Base-by-base conservation (phyloP, 2,888 invertebrate species). In the Dryobotodes eremita region DNA sequence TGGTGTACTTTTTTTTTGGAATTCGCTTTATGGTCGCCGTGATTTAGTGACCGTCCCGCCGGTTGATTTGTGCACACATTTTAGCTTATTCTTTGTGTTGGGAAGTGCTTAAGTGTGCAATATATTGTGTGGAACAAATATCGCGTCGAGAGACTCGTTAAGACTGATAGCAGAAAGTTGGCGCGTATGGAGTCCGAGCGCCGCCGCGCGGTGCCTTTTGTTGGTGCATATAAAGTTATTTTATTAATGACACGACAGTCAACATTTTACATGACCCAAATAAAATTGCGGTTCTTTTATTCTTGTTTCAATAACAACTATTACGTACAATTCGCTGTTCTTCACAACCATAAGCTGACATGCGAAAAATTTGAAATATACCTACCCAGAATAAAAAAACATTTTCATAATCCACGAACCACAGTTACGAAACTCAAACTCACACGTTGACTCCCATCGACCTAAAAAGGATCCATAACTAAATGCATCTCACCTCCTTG, bases 61-160 rank as follows among this genome's bases (percentile, higher is more conserved):
- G 82, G 92, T 93, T 96, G 96, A 96, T 96, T 95, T 96, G 96
- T 95, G 93, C 91, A 90, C 92, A 90, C 92, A 93, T 94, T 93
- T 93, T 91, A 91, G 90, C 90, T 91, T 92, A 93, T 92, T 95
- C 95, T 95, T 95, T 95, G 95, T 95, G 92, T 92, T 91, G 89
- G 86, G 90, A 89, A 90, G 91, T 90, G 89, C 91, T 94, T 94
- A 93, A 95, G 92, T 93, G 93, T 93, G 95, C 94, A 94, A 95
- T 96, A 95, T 95, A 95, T 96, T 93, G 93, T 90, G 86, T 89
- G 89, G 91, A 94, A 94, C 94, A 94, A 95, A 95, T 95, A 94
- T 93, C 90, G 91, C 92, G 94, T 90, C 90, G 94, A 94, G 90
- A 92, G 94, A 94, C 92, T 94, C 93, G 92, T 95, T 94, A 94